phyloP scores from a whole-genome alignment of 2,113 vertebrate species.

The Probosciger aterrimus region DNA sequence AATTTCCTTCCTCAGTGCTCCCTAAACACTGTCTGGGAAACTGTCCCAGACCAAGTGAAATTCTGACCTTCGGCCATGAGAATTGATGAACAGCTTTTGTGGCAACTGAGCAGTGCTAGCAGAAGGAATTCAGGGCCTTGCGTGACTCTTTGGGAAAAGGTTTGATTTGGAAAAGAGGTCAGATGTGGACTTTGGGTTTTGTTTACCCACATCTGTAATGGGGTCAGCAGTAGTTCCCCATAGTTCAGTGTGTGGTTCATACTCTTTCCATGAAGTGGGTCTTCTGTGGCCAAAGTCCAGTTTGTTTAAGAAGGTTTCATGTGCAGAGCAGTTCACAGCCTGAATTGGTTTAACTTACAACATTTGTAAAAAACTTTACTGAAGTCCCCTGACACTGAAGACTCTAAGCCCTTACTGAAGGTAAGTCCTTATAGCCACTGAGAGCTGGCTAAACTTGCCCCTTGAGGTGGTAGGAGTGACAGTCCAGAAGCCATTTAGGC shows the following conservation, averaged over 20 bases:
- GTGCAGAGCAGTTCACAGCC: neutral
- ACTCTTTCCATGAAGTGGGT: neutral
- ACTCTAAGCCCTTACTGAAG: neutral
- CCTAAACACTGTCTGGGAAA: neutral
- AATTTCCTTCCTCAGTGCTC: neutral
- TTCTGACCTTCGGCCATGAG: neutral
- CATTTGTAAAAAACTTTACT: neutral
- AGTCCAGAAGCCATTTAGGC: neutral
- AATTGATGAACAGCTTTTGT: neutral
- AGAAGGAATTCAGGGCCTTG: neutral
- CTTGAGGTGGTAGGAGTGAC: neutral
- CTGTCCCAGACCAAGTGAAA: neutral
- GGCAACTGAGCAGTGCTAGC: neutral
- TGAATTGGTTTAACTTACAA: neutral
- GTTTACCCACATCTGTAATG: fast-evolving
- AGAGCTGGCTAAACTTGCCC: neutral
- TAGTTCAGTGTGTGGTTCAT: neutral
- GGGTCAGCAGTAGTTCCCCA: neutral
- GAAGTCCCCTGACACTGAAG: neutral
- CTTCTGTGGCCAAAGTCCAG: neutral
- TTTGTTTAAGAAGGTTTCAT: neutral
- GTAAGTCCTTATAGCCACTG: neutral
- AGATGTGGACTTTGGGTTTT: neutral
- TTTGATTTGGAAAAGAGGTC: neutral
- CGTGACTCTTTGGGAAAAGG: neutral